A percentile compares a stretch with the other conserved stretches of the same genome.
Conservation (phyloP, 2,888 invertebrate species). For the Caenorhabditis sp. region DNA sequence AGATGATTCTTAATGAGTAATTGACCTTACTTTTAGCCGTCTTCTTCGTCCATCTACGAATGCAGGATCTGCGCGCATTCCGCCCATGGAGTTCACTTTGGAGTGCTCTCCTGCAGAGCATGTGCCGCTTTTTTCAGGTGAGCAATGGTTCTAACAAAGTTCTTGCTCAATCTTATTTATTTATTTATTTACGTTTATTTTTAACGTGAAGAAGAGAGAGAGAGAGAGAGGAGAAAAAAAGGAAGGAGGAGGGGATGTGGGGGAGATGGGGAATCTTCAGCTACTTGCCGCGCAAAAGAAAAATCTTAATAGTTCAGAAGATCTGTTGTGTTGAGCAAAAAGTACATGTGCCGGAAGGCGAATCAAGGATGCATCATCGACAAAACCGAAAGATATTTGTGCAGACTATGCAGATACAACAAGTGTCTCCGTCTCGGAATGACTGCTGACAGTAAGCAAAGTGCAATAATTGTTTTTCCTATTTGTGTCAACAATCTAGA, state of each 20-base stretch:
- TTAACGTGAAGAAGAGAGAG: too few relatives aligned
- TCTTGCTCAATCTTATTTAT: too few relatives aligned
- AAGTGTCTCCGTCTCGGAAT: conserved; percentile 61
- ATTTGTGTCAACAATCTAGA: conserved; percentile 41
- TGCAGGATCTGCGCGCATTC: conserved; percentile 57
- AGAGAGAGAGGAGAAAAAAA: too few relatives aligned
- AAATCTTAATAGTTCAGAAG: conserved; percentile 28
- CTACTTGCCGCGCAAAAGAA: too few relatives aligned
- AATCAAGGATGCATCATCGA: conserved; percentile 47
- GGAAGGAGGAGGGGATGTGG: too few relatives aligned
- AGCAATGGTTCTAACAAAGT: background rate
- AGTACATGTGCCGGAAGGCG: conserved; percentile 53
- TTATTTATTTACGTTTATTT: too few relatives aligned
- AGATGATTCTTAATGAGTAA: too few relatives aligned
- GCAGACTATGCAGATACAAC: conserved; percentile 58
- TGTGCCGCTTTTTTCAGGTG: conserved; percentile 67
- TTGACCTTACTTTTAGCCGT: conserved; percentile 32
- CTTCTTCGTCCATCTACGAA: conserved; percentile 37
- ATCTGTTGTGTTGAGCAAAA: conserved; percentile 51
- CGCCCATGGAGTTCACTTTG: conserved; percentile 64
- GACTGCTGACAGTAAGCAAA: conserved; percentile 63
- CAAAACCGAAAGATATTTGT: conserved; percentile 49
- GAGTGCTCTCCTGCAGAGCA: conserved; percentile 60
- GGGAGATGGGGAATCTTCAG: too few relatives aligned
- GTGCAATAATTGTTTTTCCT: too few relatives aligned